Conservation (phyloP, 2,888 invertebrate genomes). For the Amitus sp. region DNA sequence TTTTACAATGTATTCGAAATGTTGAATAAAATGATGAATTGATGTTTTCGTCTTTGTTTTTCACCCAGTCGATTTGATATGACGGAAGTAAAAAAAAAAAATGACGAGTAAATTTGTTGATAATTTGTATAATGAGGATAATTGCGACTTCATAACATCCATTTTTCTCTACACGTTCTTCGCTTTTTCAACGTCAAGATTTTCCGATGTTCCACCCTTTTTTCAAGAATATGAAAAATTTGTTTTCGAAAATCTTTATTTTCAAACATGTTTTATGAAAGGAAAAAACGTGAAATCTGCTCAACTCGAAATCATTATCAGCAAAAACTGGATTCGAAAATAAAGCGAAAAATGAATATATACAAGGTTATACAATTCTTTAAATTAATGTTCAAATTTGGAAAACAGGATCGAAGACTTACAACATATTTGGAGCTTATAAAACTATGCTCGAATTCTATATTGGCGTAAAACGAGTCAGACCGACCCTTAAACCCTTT, state of each 20-base stretch:
- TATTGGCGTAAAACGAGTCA: too few species aligned
- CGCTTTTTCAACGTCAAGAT: too few species aligned
- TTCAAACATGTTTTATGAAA: not conserved
- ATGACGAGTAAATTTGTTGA: too few species aligned
- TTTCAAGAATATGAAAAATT: not conserved
- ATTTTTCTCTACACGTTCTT: too few species aligned
- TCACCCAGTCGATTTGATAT: too few species aligned
- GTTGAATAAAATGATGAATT: too few species aligned
- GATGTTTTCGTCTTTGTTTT: too few species aligned
- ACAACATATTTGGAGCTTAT: not conserved
- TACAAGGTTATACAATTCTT: not conserved
- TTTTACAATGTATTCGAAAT: too few species aligned
- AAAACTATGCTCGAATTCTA: not conserved
- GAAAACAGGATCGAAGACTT: not conserved
- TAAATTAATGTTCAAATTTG: not conserved
- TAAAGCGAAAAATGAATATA: not conserved
- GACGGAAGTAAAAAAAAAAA: too few species aligned
- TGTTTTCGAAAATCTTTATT: not conserved
- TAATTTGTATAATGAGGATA: too few species aligned
- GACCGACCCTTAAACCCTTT: too few species aligned
- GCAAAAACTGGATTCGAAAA: not conserved
- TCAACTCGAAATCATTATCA: not conserved
- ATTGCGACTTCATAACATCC: too few species aligned
- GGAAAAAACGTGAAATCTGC: not conserved
- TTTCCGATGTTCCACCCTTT: not conserved